phyloP scores from a whole-genome alignment of 2,888 invertebrate genomes.

The Parasteatoda lunata region DNA sequence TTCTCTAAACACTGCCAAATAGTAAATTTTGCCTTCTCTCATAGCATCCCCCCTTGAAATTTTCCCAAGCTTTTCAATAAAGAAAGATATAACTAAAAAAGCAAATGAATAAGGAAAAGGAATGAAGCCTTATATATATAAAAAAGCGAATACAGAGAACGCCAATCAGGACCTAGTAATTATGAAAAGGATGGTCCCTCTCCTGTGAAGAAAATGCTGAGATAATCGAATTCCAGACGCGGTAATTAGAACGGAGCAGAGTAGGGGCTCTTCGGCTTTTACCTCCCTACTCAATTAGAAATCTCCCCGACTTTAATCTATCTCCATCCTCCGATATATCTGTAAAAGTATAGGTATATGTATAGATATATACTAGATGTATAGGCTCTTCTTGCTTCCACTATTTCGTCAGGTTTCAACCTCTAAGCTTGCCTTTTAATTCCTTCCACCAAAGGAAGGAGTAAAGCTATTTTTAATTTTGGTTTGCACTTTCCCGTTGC shows the following conservation, averaged over 20 bases:
- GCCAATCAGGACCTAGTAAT: constrained; percentile 64
- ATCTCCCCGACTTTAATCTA: constrained; percentile 53
- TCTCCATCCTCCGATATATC: constrained; percentile 27
- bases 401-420: constrained; percentile 43
- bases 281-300: constrained; percentile 60
- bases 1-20: constrained; percentile 3
- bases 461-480: constrained; percentile 49
- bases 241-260: constrained; percentile 62
- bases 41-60: background rate
- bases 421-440: constrained; percentile 53
- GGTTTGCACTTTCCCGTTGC: background rate
- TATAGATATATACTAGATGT: constrained; percentile 24
- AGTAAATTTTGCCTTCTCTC: background rate
- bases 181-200: constrained; percentile 37
- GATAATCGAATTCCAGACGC: constrained; percentile 61
- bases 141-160: constrained; percentile 19
- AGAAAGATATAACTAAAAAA: background rate
- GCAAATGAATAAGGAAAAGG: constrained; percentile 7
- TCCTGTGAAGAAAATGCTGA: constrained; percentile 14
- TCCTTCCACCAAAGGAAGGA: constrained; percentile 20
- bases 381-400: constrained; percentile 16
- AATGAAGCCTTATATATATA: background rate
- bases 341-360: constrained; percentile 7
- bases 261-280: constrained; percentile 36
- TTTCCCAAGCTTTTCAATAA: background rate